Base-by-base conservation (phyloP, 2,888 invertebrate species). In the Sympetrum striolatum region DNA sequence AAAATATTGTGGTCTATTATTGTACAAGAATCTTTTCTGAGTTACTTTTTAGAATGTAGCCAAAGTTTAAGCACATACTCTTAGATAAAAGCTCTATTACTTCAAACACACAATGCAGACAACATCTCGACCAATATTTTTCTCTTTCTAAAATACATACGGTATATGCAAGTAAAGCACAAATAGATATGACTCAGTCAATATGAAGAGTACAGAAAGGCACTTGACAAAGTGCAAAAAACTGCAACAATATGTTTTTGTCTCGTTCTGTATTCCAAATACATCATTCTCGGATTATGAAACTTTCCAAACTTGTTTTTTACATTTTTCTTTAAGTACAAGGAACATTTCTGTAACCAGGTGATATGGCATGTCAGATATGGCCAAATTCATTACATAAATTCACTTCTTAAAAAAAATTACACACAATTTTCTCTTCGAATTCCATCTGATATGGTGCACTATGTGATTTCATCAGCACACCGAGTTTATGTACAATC, bases 171-270 rank as follows among this genome's bases (percentile, higher is more conserved):
- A 80, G 79, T 80, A 90, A 90, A 90, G 90, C 90, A 90, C 80
- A 48, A 90, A 81, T 81, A 90, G 90, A 90, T 90, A 90, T 90
- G 90, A 90, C 81, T 90, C 90, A 90, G 90, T 90, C 90, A 90
- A 81, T 60, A 60, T 90, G 79, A 79, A 90, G 79, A 81, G 64
- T 90, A 73, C 64, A 82, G 82, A 90, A 90, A 90, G 90, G 90
- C 90, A 90, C 90, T 90, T 81, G 64, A 90, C 39, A 44, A 90
- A 90, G 90, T 90, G 90, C 90, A 90, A 90, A 82, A 53, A 81
- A 90, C 90, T 90, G 90, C 90, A 90, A 90, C 90, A 90, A 58
- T 90, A 60, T 90, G 73, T 90, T 90, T 80, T 80, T 80, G 80
- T 90, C 37, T 37, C 80, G 53, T 90, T 80, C 80, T 90, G 80